Percentiles rank a stretch among this genome's conserved stretches.
phyloP scores from a whole-genome alignment of 2,888 invertebrate species.

The Oligia strigilis region DNA sequence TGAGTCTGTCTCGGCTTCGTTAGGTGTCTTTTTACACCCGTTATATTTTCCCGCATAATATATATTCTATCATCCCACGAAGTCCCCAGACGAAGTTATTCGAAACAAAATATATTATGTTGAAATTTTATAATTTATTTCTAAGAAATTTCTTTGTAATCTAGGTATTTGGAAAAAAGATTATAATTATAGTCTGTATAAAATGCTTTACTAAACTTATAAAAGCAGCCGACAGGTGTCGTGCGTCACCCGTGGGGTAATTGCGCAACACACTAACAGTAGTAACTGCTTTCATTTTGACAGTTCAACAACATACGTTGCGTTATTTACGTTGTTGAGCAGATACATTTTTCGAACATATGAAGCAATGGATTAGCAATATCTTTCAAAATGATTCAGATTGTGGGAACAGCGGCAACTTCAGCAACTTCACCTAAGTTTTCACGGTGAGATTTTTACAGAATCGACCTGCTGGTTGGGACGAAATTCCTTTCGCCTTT shows the following conservation, averaged over 20 bases:
- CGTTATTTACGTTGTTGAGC: background rate
- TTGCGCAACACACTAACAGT: background rate
- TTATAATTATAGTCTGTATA: background rate
- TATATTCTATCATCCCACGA: background rate
- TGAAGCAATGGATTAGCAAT: no score
- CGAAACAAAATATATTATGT: background rate
- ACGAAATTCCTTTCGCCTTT: background rate
- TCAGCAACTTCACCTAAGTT: no score
- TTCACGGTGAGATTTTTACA: no score
- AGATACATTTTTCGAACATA: no score
- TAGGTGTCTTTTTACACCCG: no score
- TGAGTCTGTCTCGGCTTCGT: no score
- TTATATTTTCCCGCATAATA: background rate
- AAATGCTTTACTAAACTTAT: background rate
- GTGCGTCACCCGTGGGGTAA: background rate
- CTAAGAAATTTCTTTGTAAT: background rate
- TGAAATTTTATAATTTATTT: no score
- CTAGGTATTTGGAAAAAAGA: background rate
- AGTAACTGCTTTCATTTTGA: background rate
- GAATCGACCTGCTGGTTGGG: no score
- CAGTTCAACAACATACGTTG: background rate
- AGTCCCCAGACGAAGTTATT: background rate
- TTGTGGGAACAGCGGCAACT: no score
- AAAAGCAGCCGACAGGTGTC: background rate
- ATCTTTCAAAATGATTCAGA: no score